Evolutionary conservation across 2,113 vertebrate species (phyloP), one percentile per base, ranked within the genome.

Genomic region (Aphelocoma coerulescens): DNA sequence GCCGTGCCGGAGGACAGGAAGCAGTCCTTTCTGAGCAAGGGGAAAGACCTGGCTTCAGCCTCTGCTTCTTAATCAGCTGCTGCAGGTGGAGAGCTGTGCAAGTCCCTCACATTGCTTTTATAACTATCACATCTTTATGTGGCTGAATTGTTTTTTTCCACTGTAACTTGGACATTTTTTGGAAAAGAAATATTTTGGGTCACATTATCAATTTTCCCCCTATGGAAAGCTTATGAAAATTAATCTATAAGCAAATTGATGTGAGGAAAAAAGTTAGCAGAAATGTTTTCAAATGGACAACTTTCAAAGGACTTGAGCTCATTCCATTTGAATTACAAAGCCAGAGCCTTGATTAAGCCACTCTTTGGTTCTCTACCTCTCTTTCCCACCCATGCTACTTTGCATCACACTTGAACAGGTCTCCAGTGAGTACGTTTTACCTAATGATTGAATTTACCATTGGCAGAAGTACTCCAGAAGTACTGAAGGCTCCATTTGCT

Each of bases 161-260:
- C 94, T 92, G 61, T 93, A 96, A 94, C 76, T 94, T 87, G 69
- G 91, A 85, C 92, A 82, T 96, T 97, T 97, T 96, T 95, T 95
- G 93, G 85, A 96, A 91, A 22, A 90, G 92, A 91, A 97, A 77
- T 91, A 96, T 91, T 96, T 95, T 94, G 87, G 92, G 93, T 95
- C 94, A 97, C 95, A 94, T 97, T 96, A 96, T 97, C 95, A 96
- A 95, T 96, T 97, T 95, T 93, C 80, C 87, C 87, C 86, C 95
- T 78, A 89, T 76, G 95, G 95, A 97, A 97, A 97, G 71, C 93
- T 93, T 97, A 96, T 97, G 95, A 97, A 97, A 96, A 96, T 85
- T 95, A 97, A 97, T 97, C 95, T 96, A 89, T 96, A 96, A 94
- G 86, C 83, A 96, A 96, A 95, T 89, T 95, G 94, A 97, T 95